Conservation (phyloP, 1,140 invertebrate genomes). For the Ceratina calcarata region DNA sequence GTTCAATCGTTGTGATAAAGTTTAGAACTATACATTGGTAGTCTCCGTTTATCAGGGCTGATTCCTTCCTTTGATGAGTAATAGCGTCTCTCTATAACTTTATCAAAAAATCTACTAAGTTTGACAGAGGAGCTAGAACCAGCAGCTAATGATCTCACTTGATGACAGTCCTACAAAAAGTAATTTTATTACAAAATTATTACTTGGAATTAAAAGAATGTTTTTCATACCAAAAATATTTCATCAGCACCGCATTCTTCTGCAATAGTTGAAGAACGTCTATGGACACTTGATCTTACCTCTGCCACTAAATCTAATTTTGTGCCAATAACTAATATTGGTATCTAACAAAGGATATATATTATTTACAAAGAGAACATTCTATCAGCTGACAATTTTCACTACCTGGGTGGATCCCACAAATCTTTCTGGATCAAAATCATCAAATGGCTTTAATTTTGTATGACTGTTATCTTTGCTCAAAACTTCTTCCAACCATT, state of each 20-base stretch:
- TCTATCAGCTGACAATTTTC: not conserved
- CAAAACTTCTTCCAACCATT: constrained; percentile 95
- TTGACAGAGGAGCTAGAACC: constrained; percentile 95
- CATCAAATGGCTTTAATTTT: constrained; percentile 80
- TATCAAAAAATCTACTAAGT: constrained; percentile 96
- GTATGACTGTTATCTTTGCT: constrained; percentile 86
- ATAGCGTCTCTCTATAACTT: constrained; percentile 90
- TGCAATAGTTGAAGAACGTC: constrained; percentile 88
- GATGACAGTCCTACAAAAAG: constrained; percentile 85
- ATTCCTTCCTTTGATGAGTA: constrained; percentile 80
- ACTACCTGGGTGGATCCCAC: constrained; percentile 87
- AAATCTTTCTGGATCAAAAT: constrained; percentile 96
- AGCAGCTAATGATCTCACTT: constrained; percentile 91
- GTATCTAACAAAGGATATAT: constrained; percentile 83
- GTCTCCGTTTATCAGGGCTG: constrained; percentile 81
- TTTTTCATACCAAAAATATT: constrained; percentile 86
- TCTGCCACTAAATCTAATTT: constrained; percentile 93
- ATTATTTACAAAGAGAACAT: not conserved
- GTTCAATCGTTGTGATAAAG: constrained; percentile 83
- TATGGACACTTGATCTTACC: constrained; percentile 83
- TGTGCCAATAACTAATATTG: constrained; percentile 95
- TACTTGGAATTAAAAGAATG: too few relatives aligned
- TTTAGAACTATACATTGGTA: constrained; percentile 81
- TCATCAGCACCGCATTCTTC: constrained; percentile 97
- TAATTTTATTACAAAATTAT: too few relatives aligned